Evolutionary conservation across 2,888 invertebrate genomes (phyloP), one percentile per base, ranked within the genome.

Genomic region (Cryptus viduatorius): DNA sequence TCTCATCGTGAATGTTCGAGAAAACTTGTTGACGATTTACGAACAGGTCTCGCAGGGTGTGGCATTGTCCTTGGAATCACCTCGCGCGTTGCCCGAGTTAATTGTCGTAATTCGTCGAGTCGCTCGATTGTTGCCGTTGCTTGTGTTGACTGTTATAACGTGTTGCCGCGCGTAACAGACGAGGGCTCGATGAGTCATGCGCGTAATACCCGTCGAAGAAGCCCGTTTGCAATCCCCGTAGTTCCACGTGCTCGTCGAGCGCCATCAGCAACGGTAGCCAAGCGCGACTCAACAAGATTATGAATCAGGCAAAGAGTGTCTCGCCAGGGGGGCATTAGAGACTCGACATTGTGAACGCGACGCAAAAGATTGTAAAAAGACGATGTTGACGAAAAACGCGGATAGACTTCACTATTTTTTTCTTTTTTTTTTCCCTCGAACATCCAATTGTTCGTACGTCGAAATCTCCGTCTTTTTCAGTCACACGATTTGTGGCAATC

Each of bases 61-160:
- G 90, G 89, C 88, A 88, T 85, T 87, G 87, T 84, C 91, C 91
- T 91, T 92, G 91, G 65, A 61, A 69, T 85, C 84, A 84, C 85
- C 85, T 87, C 64, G 68, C 65, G 59, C 65, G 71, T 71, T 76
- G 65, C 61, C 65, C 64, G 56, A 59, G 73, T 69, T 86, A 90
- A 92, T 92, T 91, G 91, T 88, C 88, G 87, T 89, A 90, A 90
- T 90, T 85, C 84, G 86, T 12, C 19, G 10, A 19, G 24, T 2
- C 24, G 56, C 56, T 19, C 82, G 80, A 37, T 59, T 64, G 31
- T 71, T 61, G 59, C 64, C 65, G 56, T 46, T 48, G 50, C n/a
- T 50, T 46, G 79, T 83, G 78, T 61, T 3, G 72, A 37, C 44
- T 64, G 61, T 24, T 44, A 31, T 82, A 84, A 87, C 79, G 86